A percentile compares a stretch with the other conserved stretches of the same genome.
These are phyloP conservation scores for Chelonus insularis DNA, from an alignment of 1,140 invertebrate species.

Conservation along the genomic window DNA sequence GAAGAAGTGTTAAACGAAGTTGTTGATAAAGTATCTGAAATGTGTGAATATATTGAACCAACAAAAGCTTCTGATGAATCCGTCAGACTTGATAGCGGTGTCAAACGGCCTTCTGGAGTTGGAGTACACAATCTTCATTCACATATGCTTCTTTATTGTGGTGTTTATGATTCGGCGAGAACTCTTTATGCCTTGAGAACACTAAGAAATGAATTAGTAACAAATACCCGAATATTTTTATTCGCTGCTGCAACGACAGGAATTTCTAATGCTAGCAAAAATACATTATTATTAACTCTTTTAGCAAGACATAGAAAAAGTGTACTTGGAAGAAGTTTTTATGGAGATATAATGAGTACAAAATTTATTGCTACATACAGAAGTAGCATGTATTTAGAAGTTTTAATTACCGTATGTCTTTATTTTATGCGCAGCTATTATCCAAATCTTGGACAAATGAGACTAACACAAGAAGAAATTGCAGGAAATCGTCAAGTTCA, in stretches of 20 bases:
- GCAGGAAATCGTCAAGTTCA: conserved; percentile 76
- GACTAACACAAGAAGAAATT: conserved; percentile 74
- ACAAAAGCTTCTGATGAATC: conserved; percentile 44
- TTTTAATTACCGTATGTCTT: conserved; percentile 77
- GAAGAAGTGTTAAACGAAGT: conserved; percentile 65
- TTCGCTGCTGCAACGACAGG: conserved; percentile 73
- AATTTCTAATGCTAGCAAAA: conserved; percentile 62
- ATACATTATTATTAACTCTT: conserved; percentile 65
- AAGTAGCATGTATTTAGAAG: conserved; percentile 83
- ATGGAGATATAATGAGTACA: conserved; percentile 67
- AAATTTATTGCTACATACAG: conserved; percentile 68
- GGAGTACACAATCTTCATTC: conserved; percentile 78
- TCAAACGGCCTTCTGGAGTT: conserved; percentile 46
- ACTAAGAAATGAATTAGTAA: conserved; percentile 72
- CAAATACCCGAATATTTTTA: conserved; percentile 74
- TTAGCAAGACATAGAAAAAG: conserved; percentile 80
- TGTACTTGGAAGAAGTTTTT: conserved; percentile 78
- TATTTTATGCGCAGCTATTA: conserved; percentile 84
- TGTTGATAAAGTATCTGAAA: conserved; percentile 58
- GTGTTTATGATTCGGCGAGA: conserved; percentile 77
- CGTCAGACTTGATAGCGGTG: conserved; percentile 46
- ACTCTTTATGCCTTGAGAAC: conserved; percentile 79
- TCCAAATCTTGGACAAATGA: conserved; percentile 69
- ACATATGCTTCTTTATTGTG: conserved; percentile 80
- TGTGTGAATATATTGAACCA: conserved; percentile 46